Conservation (phyloP, 2,113 vertebrate genomes). For the Albula goreensis region DNA sequence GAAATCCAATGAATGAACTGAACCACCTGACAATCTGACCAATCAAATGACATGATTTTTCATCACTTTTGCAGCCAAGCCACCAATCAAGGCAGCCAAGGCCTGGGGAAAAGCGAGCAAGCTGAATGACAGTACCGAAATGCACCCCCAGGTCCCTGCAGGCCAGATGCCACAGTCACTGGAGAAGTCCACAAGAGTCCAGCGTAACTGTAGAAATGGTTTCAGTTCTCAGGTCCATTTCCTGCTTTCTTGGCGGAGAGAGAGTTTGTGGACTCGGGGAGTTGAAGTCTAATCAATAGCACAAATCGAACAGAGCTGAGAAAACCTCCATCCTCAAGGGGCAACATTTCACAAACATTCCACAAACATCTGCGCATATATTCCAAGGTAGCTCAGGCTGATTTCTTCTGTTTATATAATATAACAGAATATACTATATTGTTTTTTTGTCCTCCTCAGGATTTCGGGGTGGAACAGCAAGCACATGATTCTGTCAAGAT, state of each 20-base stretch:
- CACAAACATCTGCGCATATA: background rate
- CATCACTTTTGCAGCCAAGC: background rate
- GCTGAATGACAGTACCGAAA: background rate
- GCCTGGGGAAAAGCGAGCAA: background rate
- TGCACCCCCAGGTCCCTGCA: background rate
- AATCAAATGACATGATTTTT: background rate
- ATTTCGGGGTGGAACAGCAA: background rate
- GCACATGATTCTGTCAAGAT: background rate
- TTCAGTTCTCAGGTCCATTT: too few species aligned
- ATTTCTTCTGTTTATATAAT: background rate
- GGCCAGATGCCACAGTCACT: background rate
- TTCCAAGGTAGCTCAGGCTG: constrained; percentile 10
- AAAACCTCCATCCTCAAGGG: background rate
- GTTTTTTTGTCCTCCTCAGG: background rate
- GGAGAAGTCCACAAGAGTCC: background rate
- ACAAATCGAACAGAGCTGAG: background rate
- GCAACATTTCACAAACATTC: background rate
- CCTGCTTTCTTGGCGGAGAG: background rate
- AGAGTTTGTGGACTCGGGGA: background rate
- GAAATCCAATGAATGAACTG: background rate
- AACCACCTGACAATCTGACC: background rate
- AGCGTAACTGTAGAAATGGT: background rate
- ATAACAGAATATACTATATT: background rate
- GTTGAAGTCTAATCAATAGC: background rate
- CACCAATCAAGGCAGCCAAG: background rate